Base-by-base conservation (phyloP, 2,113 vertebrate species). In the Zootoca vivipara region DNA sequence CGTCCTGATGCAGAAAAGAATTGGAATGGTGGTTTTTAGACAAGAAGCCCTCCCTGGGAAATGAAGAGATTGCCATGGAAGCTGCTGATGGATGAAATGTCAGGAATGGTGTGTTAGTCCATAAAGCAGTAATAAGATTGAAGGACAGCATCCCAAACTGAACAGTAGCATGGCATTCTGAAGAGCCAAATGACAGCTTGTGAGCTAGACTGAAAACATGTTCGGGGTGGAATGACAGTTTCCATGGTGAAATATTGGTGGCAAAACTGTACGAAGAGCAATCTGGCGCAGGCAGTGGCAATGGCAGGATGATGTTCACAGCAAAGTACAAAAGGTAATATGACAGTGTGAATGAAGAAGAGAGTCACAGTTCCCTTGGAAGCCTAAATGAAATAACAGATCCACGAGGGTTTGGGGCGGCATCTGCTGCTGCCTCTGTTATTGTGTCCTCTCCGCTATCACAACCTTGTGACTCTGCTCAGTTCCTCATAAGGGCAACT, bases 151-250 rank as follows among this genome's bases (percentile, higher is more conserved):
- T 87, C 72, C 86, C 35, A 62, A 75, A 64, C 38, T 64, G 38
- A 87, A 35, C 56, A 74, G 28, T 75, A 35, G 70, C n/a, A 35
- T 46, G 72, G 79, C 86, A 62, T 5, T 65, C 16, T 74, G 69
- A 82, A 80, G 70, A 75, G 79, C 78, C 38, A 75, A 75, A 74
- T 82, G 56, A 75, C 86, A 87, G 86, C 79, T 46, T 82, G 79
- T 70, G 56, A 87, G 38, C 69, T 33, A 28, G 69, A 87, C 38
- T 35, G 70, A 82, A 82, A 87, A 42, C 86, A 33, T 33, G 70
- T 35, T 64, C 79, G 65, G 28, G 70, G 6, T 64, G 30, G 70
- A 75, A 46, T 18, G 56, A 82, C 62, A 33, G 69, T 46, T 82
- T 75, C 86, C 79, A 20, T 7, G 18, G 38, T 82, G 86, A 87